Evolutionary conservation across 2,113 vertebrate species (phyloP).

Genomic region (Antennarius striatus): DNA sequence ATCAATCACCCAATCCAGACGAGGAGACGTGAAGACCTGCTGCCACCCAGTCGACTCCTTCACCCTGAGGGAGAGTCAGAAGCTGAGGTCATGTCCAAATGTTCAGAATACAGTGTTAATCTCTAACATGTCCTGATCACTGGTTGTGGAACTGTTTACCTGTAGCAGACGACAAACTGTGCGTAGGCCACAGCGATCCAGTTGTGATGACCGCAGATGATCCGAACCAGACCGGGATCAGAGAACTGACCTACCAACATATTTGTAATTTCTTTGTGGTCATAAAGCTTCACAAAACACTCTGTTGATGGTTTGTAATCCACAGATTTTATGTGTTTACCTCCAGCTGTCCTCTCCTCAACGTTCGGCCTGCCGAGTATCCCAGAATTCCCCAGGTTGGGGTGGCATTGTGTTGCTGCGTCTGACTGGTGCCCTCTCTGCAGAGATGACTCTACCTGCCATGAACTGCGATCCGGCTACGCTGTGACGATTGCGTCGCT

Average conservation of each 20-base stretch:
- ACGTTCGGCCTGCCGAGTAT: constrained; percentile 74
- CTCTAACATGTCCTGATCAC: too few relatives aligned
- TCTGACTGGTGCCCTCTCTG: constrained; percentile 80
- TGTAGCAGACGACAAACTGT: constrained; percentile 92
- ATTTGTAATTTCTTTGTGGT: neutral
- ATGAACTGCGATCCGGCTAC: constrained; percentile 84
- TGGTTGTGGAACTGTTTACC: constrained; percentile 53
- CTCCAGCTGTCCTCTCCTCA: constrained; percentile 78
- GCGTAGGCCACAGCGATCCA: constrained; percentile 91
- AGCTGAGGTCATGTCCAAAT: too few relatives aligned
- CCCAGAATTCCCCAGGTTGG: constrained; percentile 84
- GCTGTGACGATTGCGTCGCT: constrained; percentile 87
- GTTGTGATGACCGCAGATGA: constrained; percentile 91
- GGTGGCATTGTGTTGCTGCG: constrained; percentile 93
- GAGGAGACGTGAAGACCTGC: constrained; percentile 89
- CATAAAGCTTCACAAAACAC: too few relatives aligned
- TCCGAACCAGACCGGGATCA: constrained; percentile 87
- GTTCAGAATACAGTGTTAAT: too few relatives aligned
- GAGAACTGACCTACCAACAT: constrained; percentile 62
- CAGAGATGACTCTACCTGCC: constrained; percentile 39
- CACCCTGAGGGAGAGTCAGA: constrained; percentile 75
- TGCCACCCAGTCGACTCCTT: constrained; percentile 94
- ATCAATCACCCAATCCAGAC: constrained; percentile 90
- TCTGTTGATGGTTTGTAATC: neutral
- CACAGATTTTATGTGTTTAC: constrained; percentile 23